These are phyloP conservation scores for Antennarius striatus DNA, from an alignment of 2,113 vertebrate species.

Conservation along the genomic window DNA sequence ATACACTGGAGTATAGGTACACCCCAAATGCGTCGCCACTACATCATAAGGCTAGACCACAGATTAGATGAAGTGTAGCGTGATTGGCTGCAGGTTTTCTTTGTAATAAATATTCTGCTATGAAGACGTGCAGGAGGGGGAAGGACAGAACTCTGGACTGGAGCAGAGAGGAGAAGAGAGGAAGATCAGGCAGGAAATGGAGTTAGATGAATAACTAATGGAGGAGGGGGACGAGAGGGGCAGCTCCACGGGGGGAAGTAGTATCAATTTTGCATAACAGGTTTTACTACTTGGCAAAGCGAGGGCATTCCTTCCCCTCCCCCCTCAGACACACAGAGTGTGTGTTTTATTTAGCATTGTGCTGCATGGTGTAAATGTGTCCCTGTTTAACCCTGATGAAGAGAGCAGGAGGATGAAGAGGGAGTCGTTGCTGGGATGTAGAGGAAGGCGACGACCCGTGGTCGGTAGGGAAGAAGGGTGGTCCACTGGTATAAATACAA, in stretches of 20 bases:
- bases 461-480: too few relatives aligned
- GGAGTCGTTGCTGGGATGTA: not conserved
- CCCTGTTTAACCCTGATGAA: slow-evolving; percentile 47
- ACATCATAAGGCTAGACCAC: too few relatives aligned
- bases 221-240: not conserved
- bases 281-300: slow-evolving; percentile 64
- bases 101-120: not conserved
- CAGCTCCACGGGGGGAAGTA: slow-evolving; percentile 9
- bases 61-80: too few relatives aligned
- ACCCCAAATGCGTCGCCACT: too few relatives aligned
- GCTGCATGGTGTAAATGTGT: slow-evolving; percentile 18
- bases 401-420: not conserved
- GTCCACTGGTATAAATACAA: too few relatives aligned
- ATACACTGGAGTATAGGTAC: too few relatives aligned
- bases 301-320: slow-evolving; percentile 41
- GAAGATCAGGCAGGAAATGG: not conserved
- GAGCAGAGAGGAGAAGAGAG: not conserved
- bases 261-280: slow-evolving; percentile 67
- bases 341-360: slow-evolving; percentile 1
- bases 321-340: slow-evolving; percentile 13
- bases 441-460: too few relatives aligned
- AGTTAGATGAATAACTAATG: not conserved
- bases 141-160: slow-evolving; percentile 5
- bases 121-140: slow-evolving; percentile 2
- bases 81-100: not conserved